Percentiles rank a stretch among this genome's conserved stretches.
Conservation (phyloP, 2,797 vertebrate species). For the Menidia menidia region DNA sequence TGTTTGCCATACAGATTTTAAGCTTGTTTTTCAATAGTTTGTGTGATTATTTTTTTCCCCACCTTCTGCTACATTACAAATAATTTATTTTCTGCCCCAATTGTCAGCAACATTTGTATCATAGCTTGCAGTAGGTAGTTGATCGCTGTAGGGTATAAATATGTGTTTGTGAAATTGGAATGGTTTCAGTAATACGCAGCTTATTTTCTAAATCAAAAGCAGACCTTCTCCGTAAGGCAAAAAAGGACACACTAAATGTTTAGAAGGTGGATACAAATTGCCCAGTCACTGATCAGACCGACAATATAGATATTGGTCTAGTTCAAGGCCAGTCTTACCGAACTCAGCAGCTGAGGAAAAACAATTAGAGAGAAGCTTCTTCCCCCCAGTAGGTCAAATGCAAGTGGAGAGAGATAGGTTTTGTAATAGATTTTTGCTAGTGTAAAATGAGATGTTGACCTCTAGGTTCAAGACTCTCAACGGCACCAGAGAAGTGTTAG, state of each 20-base stretch:
- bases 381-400: conserved; percentile 73
- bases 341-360: conserved; percentile 76
- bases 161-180: conserved; percentile 31
- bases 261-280: conserved; percentile 61
- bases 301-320: conserved; percentile 55
- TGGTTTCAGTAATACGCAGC: conserved; percentile 24
- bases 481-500: conserved; percentile 72
- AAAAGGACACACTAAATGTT: conserved; percentile 29
- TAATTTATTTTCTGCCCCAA: not conserved
- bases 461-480: conserved; percentile 76
- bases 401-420: conserved; percentile 79
- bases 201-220: conserved; percentile 6
- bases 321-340: conserved; percentile 53
- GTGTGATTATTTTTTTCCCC: too few relatives aligned
- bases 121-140: not conserved
- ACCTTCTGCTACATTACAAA: not conserved
- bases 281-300: conserved; percentile 57
- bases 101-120: not conserved
- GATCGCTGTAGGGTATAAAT: conserved; percentile 2
- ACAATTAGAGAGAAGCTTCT: conserved; percentile 81
- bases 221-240: not conserved
- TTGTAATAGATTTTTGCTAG: conserved; percentile 86
- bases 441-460: conserved; percentile 86
- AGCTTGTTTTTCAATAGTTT: conserved; percentile 11
- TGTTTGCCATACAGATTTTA: conserved; percentile 4